Evolutionary conservation across 2,797 vertebrate species (phyloP).

Genomic region (Tiaroga cobitis): DNA sequence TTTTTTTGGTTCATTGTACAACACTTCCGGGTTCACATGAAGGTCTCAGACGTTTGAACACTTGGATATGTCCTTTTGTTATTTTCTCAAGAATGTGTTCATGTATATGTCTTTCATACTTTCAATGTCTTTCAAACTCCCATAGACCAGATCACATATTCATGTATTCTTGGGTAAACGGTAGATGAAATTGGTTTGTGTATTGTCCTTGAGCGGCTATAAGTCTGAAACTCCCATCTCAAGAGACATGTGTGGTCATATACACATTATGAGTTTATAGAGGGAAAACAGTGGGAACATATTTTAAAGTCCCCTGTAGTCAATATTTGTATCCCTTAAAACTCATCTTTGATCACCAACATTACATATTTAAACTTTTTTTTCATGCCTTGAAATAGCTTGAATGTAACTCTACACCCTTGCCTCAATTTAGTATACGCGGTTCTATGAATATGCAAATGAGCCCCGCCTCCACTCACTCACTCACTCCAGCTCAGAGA

Average conservation of each 20-base stretch:
- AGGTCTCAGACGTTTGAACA: neutral
- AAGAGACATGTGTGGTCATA: neutral
- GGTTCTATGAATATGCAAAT: no score
- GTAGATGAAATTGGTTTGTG: neutral
- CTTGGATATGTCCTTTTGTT: neutral
- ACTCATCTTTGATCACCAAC: no score
- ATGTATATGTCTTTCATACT: neutral
- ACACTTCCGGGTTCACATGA: neutral
- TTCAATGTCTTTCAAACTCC: neutral
- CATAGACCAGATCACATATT: conserved; percentile 1
- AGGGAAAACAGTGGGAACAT: neutral
- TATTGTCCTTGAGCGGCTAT: conserved; percentile 9
- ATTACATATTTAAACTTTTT: no score
- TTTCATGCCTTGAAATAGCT: no score
- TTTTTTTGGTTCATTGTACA: neutral
- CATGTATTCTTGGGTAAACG: neutral
- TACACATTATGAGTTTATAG: neutral
- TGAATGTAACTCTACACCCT: no score
- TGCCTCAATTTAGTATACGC: no score
- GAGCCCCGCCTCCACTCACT: no score
- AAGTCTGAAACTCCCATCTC: neutral
- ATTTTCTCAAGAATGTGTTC: neutral
- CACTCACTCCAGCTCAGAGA: no score
- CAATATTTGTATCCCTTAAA: no score
- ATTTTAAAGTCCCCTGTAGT: no score